A percentile compares a stretch with the other conserved stretches of the same genome.
phyloP scores from a whole-genome alignment of 2,113 vertebrate species.

The Callopanchax toddi region DNA sequence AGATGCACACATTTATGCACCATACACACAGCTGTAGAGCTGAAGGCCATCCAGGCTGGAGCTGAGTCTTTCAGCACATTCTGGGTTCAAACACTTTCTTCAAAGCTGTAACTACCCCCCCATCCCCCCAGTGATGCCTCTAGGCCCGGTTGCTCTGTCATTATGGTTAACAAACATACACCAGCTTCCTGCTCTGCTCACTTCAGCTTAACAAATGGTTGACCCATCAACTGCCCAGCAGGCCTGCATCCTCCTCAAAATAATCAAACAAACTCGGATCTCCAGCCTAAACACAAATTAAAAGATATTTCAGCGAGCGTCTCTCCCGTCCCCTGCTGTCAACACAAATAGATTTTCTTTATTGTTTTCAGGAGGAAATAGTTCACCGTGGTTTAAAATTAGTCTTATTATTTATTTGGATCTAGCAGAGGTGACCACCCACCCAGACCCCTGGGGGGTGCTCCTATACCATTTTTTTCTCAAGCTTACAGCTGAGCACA shows the following conservation, averaged over 20 bases:
- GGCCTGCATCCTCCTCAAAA: slow-evolving; percentile 55
- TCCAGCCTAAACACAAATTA: slow-evolving; percentile 12
- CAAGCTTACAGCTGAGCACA: slow-evolving; percentile 55
- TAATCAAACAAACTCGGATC: slow-evolving; percentile 60
- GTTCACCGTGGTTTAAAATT: slow-evolving; percentile 18
- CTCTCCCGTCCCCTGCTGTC: slow-evolving; percentile 1
- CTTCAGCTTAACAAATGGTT: slow-evolving; percentile 61
- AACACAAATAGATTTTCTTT: neutral
- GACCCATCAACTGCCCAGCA: slow-evolving; percentile 49
- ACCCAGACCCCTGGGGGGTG: slow-evolving; percentile 49
- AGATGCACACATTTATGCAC: slow-evolving; percentile 23
- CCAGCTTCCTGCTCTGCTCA: slow-evolving; percentile 64
- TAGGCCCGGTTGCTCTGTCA: slow-evolving; percentile 67
- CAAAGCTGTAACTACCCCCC: slow-evolving; percentile 60
- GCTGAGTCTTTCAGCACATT: slow-evolving; percentile 68
- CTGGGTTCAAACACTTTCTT: slow-evolving; percentile 67
- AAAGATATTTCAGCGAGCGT: neutral
- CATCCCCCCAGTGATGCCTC: slow-evolving; percentile 32
- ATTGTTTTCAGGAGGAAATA: slow-evolving; percentile 6
- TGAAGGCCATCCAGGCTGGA: slow-evolving; percentile 36
- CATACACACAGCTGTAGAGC: slow-evolving; percentile 70
- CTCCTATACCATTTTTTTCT: slow-evolving; percentile 19
- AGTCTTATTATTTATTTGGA: slow-evolving; percentile 29
- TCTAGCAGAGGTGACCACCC: slow-evolving; percentile 58
- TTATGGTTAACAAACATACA: slow-evolving; percentile 66